These are phyloP conservation scores for Orussus abietinus DNA, from an alignment of 1,140 invertebrate genomes.

Conservation along the genomic window DNA sequence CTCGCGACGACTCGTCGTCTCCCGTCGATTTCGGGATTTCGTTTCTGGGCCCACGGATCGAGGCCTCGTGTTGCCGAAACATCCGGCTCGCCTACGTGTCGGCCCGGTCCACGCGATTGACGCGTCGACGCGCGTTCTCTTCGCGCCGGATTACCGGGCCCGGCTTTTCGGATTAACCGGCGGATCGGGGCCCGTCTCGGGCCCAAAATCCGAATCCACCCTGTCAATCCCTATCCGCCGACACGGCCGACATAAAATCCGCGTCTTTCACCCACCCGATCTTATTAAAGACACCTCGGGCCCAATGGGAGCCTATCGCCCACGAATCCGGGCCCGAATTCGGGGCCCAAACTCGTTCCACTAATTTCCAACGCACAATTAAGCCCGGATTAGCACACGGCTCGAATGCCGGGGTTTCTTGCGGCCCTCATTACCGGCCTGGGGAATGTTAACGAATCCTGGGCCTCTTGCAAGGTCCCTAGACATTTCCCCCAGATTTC, in stretches of 20 bases:
- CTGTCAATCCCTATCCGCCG: too few species aligned
- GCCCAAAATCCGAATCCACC: too few species aligned
- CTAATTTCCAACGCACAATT: constrained; percentile 26
- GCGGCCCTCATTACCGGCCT: constrained; percentile 27
- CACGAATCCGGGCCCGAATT: background rate
- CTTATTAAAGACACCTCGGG: too few species aligned
- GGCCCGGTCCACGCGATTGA: constrained; percentile 13
- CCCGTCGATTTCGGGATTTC: constrained; percentile 30
- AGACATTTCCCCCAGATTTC: too few species aligned
- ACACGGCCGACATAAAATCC: too few species aligned
- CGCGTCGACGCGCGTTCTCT: constrained; percentile 25
- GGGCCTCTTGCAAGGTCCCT: too few species aligned
- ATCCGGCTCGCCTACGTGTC: constrained; percentile 28
- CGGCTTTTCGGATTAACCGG: too few species aligned
- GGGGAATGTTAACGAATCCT: constrained; percentile 45
- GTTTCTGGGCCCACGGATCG: constrained; percentile 7
- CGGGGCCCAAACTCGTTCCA: constrained; percentile 13
- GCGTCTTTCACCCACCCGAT: too few species aligned
- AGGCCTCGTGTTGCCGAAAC: constrained; percentile 22
- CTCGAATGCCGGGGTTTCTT: constrained; percentile 18
- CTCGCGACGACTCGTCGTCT: constrained; percentile 9
- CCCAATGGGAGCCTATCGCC: too few species aligned
- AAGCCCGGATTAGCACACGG: constrained; percentile 13
- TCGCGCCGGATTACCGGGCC: too few species aligned
- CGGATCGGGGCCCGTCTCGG: too few species aligned